Conservation (phyloP, 2,888 invertebrate species). For the Drepanosiphum platanoidis region DNA sequence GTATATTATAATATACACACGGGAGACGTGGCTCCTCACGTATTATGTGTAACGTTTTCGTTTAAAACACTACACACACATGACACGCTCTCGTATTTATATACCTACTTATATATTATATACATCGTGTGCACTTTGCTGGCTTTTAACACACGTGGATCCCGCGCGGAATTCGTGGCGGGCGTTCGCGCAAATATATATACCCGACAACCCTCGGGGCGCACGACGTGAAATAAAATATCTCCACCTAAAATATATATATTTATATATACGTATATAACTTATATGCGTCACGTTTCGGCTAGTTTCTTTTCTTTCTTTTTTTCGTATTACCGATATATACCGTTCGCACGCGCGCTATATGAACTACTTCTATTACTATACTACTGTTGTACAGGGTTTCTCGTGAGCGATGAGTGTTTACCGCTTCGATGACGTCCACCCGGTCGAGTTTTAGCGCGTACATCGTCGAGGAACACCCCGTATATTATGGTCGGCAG, state of each 20-base stretch:
- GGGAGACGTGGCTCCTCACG: background rate
- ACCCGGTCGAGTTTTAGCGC: background rate
- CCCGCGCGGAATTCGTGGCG: background rate
- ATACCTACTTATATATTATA: too few species aligned
- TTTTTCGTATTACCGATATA: background rate
- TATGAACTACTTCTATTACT: too few species aligned
- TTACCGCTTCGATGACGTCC: too few species aligned
- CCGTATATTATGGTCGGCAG: too few species aligned
- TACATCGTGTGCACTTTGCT: background rate
- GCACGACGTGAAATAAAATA: conserved; percentile 3
- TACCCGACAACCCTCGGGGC: background rate
- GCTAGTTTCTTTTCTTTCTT: background rate
- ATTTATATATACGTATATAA: too few species aligned
- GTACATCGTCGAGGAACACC: background rate
- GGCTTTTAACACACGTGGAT: background rate
- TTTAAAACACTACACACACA: too few species aligned
- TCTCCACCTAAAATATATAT: conserved; percentile 8
- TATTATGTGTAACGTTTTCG: too few species aligned
- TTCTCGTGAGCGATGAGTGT: background rate
- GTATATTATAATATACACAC: background rate
- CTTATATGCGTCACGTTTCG: background rate
- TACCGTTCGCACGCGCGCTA: background rate
- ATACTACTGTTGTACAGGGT: background rate
- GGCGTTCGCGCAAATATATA: background rate
- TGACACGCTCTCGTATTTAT: too few species aligned